Evolutionary conservation across 2,888 invertebrate genomes (phyloP).

Genomic region (Tetragonisca angustula): DNA sequence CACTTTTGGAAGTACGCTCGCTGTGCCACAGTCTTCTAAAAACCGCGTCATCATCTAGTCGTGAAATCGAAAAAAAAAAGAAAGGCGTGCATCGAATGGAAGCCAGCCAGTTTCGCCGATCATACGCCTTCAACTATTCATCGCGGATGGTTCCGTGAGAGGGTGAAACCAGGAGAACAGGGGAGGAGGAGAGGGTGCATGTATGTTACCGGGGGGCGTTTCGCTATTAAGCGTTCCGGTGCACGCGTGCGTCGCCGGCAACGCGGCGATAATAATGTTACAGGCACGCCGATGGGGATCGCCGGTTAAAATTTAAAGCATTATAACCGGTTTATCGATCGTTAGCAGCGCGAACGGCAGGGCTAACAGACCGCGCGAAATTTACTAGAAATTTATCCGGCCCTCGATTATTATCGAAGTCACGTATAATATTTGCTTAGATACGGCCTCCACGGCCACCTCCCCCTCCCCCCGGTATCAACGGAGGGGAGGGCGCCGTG

Average conservation of each 20-base stretch:
- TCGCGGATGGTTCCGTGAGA: background rate
- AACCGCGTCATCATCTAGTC: too few species aligned
- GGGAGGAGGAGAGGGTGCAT: background rate
- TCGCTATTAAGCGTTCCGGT: conserved; percentile 22
- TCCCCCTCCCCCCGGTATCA: background rate
- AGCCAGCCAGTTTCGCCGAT: conserved; percentile 23
- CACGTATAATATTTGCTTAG: conserved; percentile 45
- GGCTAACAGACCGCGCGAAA: conserved; percentile 27
- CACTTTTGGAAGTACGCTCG: too few species aligned
- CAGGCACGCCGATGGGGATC: conserved; percentile 50
- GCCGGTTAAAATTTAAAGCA: conserved; percentile 58
- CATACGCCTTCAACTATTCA: conserved; percentile 16
- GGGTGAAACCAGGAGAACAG: background rate
- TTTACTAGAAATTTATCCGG: conserved; percentile 60
- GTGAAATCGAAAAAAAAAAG: too few species aligned
- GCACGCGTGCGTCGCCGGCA: conserved; percentile 17
- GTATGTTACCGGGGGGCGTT: background rate
- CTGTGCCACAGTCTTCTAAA: too few species aligned
- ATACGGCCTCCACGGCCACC: background rate
- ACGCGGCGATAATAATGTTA: conserved; percentile 58
- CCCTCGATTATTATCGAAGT: conserved; percentile 43
- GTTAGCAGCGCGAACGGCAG: conserved; percentile 13
- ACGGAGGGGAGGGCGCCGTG: conserved; percentile 5
- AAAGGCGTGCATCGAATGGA: too few species aligned
- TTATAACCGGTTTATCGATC: conserved; percentile 65